Evolutionary conservation across 2,888 invertebrate genomes (phyloP).

Genomic region (Polietes domitor): DNA sequence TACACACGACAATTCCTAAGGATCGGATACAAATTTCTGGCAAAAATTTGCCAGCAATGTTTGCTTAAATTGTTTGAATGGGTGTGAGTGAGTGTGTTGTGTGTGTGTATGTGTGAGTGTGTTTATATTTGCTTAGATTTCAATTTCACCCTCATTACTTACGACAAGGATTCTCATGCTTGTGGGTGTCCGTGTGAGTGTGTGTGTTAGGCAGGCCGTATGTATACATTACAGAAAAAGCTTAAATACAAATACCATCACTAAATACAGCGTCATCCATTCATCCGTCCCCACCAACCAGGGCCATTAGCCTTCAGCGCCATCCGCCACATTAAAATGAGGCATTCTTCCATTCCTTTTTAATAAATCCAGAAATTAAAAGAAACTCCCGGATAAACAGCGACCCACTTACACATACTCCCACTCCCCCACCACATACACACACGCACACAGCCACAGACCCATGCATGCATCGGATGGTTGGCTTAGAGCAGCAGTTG

Average conservation of each 20-base stretch:
- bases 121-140: conserved; percentile 73
- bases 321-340: conserved; percentile 36
- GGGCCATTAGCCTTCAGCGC: conserved; percentile 38
- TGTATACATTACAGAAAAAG: conserved; percentile 51
- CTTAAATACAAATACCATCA: conserved; percentile 46
- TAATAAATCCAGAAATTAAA: conserved; percentile 59
- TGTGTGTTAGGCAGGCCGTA: conserved; percentile 25
- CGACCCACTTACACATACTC: conserved; percentile 67
- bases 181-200: neutral
- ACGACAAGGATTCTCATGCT: conserved; percentile 25
- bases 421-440: conserved; percentile 55
- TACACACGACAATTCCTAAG: conserved; percentile 59
- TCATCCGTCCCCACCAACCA: neutral
- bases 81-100: no score
- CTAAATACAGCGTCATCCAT: conserved; percentile 33
- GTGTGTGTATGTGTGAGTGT: conserved; percentile 42
- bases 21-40: conserved; percentile 64
- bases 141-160: conserved; percentile 73
- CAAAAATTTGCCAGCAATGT: conserved; percentile 62
- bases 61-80: conserved; percentile 68
- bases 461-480: conserved; percentile 54
- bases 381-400: conserved; percentile 49
- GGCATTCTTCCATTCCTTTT: conserved; percentile 27
- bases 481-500: conserved; percentile 3
- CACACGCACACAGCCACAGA: conserved; percentile 22